A percentile compares a stretch with the other conserved stretches of the same genome.
Conservation (phyloP, 2,888 invertebrate genomes). For the Cheilosia grossa region DNA sequence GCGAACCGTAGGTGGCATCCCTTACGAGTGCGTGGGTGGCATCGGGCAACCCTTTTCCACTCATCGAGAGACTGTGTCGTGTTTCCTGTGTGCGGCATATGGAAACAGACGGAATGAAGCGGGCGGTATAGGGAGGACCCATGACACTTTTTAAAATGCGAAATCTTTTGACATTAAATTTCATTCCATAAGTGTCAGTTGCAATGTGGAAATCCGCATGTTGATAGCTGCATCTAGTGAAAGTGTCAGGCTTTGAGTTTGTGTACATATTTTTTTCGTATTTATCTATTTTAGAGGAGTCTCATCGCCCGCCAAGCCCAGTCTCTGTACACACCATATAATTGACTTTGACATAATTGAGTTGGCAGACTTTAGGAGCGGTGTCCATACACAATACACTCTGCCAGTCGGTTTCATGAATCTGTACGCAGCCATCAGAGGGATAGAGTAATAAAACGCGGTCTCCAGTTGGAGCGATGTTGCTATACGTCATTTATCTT, state of each 20-base stretch:
- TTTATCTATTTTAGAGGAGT: conserved; percentile 23
- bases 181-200: conserved; percentile 68
- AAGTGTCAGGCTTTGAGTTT: conserved; percentile 59
- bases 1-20: conserved; percentile 42
- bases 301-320: conserved; percentile 32
- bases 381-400: conserved; percentile 6
- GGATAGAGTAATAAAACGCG: conserved; percentile 49
- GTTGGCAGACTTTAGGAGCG: conserved; percentile 63
- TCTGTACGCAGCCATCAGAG: conserved; percentile 9
- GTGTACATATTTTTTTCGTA: conserved; percentile 4
- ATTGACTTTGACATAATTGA: conserved; percentile 75
- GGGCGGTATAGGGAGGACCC: neutral
- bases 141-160: conserved; percentile 27
- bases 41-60: conserved; percentile 5
- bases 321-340: conserved; percentile 59
- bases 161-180: conserved; percentile 66
- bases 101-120: neutral
- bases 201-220: conserved; percentile 57
- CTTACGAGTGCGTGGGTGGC: conserved; percentile 29
- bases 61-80: conserved; percentile 9
- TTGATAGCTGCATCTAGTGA: conserved; percentile 44
- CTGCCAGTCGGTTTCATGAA: conserved; percentile 17
- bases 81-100: conserved; percentile 57
- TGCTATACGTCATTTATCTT: conserved; percentile 49
- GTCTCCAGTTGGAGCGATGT: conserved; percentile 40